These are phyloP conservation scores for Brachynemurus nebulosus DNA, from an alignment of 2,888 invertebrate genomes.

Conservation along the genomic window DNA sequence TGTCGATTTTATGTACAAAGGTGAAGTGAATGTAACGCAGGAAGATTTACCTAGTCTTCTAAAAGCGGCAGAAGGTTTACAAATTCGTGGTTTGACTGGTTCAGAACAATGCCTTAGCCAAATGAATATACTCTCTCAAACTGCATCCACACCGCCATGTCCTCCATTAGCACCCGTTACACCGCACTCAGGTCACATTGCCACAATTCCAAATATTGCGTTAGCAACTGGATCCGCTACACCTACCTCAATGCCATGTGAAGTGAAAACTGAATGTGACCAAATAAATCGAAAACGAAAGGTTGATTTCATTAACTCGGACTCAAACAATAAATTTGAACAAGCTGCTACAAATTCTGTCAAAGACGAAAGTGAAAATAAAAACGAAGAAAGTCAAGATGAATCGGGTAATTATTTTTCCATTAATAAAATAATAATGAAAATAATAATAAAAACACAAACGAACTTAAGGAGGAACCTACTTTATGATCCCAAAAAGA, in stretches of 20 bases:
- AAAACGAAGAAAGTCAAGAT: slow-evolving; percentile 6
- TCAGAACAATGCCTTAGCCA: slow-evolving; percentile 31
- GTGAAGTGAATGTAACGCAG: slow-evolving; percentile 76
- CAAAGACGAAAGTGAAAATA: slow-evolving; percentile 1
- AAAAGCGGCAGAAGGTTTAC: slow-evolving; percentile 70
- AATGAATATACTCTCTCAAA: slow-evolving; percentile 23
- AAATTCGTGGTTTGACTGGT: slow-evolving; percentile 55
- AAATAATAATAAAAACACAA: too few relatives aligned
- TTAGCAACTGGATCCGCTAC: neutral
- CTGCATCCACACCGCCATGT: slow-evolving; percentile 8
- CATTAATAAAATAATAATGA: too few relatives aligned
- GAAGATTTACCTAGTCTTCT: slow-evolving; percentile 69
- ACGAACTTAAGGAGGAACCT: too few relatives aligned
- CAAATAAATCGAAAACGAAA: neutral
- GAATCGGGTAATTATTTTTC: slow-evolving; percentile 4
- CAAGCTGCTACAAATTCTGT: neutral
- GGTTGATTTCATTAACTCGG: neutral
- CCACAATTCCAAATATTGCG: neutral
- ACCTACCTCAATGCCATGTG: neutral
- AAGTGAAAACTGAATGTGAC: neutral
- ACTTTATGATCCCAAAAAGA: too few relatives aligned
- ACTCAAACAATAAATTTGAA: neutral
- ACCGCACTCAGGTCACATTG: neutral
- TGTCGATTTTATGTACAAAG: slow-evolving; percentile 84
- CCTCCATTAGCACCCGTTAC: slow-evolving; percentile 1